A percentile compares a stretch with the other conserved stretches of the same genome.
phyloP scores from a whole-genome alignment of 2,797 vertebrate genomes.

The Hippoglossus hippoglossus region DNA sequence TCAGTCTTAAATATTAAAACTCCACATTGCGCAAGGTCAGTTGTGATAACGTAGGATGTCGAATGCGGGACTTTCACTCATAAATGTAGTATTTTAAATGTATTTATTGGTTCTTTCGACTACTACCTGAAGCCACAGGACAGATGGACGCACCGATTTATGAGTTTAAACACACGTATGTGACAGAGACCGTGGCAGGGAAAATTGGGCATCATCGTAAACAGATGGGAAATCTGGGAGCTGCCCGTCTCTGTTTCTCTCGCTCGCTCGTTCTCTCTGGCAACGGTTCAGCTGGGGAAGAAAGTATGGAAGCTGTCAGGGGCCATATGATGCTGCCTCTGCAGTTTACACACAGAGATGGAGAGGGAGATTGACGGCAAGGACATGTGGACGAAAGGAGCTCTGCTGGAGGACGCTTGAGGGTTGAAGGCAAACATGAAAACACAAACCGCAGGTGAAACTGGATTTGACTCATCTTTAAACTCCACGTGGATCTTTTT shows the following conservation, averaged over 20 bases:
- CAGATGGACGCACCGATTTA: no score
- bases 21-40: no score
- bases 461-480: background rate
- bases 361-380: constrained; percentile 56
- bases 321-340: constrained; percentile 75
- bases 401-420: constrained; percentile 17
- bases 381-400: constrained; percentile 22
- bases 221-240: no score
- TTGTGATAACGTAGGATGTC: no score
- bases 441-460: background rate
- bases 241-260: background rate
- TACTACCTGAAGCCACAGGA: no score
- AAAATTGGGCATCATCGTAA: no score
- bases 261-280: constrained; percentile 34
- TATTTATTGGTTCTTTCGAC: no score
- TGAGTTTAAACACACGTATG: no score
- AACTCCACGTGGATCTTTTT: background rate
- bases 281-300: constrained; percentile 55
- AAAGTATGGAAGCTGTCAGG: constrained; percentile 78
- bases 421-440: constrained; percentile 1
- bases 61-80: no score
- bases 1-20: no score
- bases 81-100: no score
- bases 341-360: constrained; percentile 62
- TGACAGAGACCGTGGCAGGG: no score